Conservation (phyloP, 2,888 invertebrate genomes). For the Apocheima hispidaria region DNA sequence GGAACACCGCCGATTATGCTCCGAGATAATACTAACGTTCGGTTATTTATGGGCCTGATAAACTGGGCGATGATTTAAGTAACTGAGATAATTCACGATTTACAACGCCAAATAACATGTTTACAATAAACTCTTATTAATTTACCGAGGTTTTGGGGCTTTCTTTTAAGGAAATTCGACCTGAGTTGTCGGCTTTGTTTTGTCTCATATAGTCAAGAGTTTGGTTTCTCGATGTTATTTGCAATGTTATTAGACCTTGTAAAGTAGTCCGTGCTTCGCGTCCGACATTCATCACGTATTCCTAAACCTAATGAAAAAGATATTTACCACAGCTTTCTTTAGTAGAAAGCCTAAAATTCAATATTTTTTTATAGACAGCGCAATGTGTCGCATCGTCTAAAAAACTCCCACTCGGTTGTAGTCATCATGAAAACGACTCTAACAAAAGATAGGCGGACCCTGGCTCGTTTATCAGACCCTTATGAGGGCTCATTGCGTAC, state of each 20-base stretch:
- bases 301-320: constrained; percentile 2
- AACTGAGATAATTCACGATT: constrained; percentile 74
- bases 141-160: constrained; percentile 26
- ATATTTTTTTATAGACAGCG: constrained; percentile 41
- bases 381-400: constrained; percentile 36
- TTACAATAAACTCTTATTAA: constrained; percentile 64
- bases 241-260: not conserved
- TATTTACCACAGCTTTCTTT: not conserved
- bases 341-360: constrained; percentile 16
- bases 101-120: constrained; percentile 73
- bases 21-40: constrained; percentile 69
- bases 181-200: constrained; percentile 10
- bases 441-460: constrained; percentile 55
- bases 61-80: constrained; percentile 79
- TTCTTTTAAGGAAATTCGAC: constrained; percentile 6
- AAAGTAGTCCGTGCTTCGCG: not conserved
- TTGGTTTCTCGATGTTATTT: not conserved
- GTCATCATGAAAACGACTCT: constrained; percentile 48
- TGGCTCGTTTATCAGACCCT: constrained; percentile 52
- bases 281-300: not conserved
- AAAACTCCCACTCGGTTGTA: constrained; percentile 48
- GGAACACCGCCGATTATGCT: constrained; percentile 77
- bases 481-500: constrained; percentile 42
- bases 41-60: constrained; percentile 78
- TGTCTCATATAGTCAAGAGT: not conserved